phyloP scores from a whole-genome alignment of 2,888 invertebrate species.

The Conomelus anceps region DNA sequence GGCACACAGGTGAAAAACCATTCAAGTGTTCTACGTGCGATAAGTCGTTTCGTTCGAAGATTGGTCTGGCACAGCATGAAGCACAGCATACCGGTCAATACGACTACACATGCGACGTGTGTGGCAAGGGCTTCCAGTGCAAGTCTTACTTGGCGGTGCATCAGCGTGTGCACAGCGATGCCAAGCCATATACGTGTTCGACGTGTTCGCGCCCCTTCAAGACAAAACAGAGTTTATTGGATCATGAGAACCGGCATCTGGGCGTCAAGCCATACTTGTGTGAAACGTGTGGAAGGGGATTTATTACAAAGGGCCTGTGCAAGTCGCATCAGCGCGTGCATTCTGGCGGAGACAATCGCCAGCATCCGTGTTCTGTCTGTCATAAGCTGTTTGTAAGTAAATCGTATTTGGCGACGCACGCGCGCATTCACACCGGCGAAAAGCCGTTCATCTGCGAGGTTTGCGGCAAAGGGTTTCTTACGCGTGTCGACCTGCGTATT shows the following conservation, averaged over 20 bases:
- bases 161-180: conserved; percentile 53
- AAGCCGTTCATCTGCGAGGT: conserved; percentile 55
- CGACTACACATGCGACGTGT: conserved; percentile 51
- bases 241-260: conserved; percentile 54
- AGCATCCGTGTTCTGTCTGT: conserved; percentile 53
- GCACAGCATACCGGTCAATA: conserved; percentile 54
- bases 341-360: conserved; percentile 52
- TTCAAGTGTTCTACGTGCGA: conserved; percentile 51
- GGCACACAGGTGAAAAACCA: conserved; percentile 54
- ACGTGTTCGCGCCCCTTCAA: conserved; percentile 53
- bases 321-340: conserved; percentile 54
- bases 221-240: conserved; percentile 52
- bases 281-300: conserved; percentile 51
- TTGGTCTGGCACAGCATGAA: conserved; percentile 53
- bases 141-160: conserved; percentile 55
- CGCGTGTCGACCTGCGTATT: conserved; percentile 51
- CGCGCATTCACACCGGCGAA: conserved; percentile 53
- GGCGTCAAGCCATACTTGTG: conserved; percentile 55
- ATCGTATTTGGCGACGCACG: conserved; percentile 53
- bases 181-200: conserved; percentile 52
- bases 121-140: conserved; percentile 56
- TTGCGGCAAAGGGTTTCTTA: conserved; percentile 54
- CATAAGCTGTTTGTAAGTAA: conserved; percentile 56
- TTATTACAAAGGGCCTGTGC: conserved; percentile 54
- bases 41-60: conserved; percentile 54